Evolutionary conservation across 2,888 invertebrate genomes (phyloP).

Genomic region (Archips xylosteana): DNA sequence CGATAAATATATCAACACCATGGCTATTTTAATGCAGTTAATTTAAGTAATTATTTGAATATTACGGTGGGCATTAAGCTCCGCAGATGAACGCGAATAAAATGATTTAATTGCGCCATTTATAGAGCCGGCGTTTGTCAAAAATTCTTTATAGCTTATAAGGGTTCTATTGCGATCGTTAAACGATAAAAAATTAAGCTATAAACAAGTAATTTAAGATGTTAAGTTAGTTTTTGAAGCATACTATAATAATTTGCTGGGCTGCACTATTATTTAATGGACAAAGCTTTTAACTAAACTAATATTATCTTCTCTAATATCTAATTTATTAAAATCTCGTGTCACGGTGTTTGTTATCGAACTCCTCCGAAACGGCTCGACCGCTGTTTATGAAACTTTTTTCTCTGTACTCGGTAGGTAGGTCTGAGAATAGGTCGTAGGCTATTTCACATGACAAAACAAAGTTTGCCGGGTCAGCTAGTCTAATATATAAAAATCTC

Average conservation of each 20-base stretch:
- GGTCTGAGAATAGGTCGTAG: no score
- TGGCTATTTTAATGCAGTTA: constrained; percentile 14
- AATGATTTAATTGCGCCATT: constrained; percentile 36
- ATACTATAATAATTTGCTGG: neutral
- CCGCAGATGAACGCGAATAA: constrained; percentile 9
- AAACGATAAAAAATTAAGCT: constrained; percentile 2
- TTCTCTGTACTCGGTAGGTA: no score
- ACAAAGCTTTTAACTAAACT: neutral
- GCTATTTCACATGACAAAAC: no score
- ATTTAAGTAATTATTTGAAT: constrained; percentile 17
- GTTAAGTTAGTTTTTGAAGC: neutral
- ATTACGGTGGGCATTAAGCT: constrained; percentile 3
- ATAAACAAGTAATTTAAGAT: neutral
- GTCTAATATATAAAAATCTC: no score
- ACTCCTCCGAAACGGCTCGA: no score
- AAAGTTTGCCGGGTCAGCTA: no score
- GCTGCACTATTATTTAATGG: neutral
- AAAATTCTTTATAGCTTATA: constrained; percentile 31
- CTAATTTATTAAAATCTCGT: no score
- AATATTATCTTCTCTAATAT: no score
- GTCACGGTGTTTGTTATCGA: no score
- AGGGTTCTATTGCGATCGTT: constrained; percentile 12
- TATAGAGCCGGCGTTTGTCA: constrained; percentile 28
- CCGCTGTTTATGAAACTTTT: no score
- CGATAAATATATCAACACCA: constrained; percentile 36